Evolutionary conservation across 2,113 vertebrate species (phyloP).

Genomic region (Eonycteris spelaea): DNA sequence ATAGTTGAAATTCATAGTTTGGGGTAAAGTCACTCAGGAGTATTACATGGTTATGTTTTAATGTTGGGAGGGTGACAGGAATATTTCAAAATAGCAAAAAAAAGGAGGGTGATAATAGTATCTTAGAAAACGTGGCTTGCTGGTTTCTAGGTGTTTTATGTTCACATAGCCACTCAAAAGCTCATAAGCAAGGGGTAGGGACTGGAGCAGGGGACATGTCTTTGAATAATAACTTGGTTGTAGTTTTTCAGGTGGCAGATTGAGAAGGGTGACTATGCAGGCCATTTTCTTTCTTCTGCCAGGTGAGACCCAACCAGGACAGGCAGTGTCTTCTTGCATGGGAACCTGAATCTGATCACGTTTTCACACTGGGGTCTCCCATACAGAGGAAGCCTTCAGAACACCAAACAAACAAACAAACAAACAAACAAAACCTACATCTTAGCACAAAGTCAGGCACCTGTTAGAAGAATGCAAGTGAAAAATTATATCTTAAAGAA

Average conservation of each 20-base stretch:
- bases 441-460: not conserved
- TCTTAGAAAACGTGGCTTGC: not conserved
- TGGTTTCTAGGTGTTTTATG: not conserved
- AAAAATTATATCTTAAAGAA: not conserved
- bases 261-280: not conserved
- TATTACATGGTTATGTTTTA: slow-evolving; percentile 65
- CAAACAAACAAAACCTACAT: not conserved
- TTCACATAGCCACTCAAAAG: not conserved
- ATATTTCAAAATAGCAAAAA: slow-evolving; percentile 42
- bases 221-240: not conserved
- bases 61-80: slow-evolving; percentile 44
- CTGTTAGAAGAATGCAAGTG: not conserved
- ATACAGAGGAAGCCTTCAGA: not conserved
- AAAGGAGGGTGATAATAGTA: not conserved
- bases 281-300: not conserved
- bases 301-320: not conserved
- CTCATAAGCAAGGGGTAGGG: not conserved
- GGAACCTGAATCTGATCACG: not conserved
- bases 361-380: not conserved
- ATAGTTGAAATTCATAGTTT: slow-evolving; percentile 82
- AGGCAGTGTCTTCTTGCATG: not conserved
- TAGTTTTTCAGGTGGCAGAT: not conserved
- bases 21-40: slow-evolving; percentile 70
- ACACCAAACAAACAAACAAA: not conserved
- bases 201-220: not conserved